These are phyloP conservation scores for Mastomys coucha DNA, from an alignment of 2,113 vertebrate species.

Conservation along the genomic window DNA sequence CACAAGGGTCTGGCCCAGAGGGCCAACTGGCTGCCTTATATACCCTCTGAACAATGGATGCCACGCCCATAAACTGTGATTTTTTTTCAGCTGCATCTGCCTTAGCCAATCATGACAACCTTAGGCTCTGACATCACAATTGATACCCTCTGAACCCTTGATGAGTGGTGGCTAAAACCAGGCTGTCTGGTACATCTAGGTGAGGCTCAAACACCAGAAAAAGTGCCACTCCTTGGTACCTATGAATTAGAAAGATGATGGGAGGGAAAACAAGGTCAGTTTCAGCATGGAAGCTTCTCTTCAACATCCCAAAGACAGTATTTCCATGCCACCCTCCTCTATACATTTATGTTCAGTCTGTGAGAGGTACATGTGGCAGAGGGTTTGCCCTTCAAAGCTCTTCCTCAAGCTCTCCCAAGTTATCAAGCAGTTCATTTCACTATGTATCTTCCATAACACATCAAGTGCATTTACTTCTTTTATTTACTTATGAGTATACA, in stretches of 20 bases:
- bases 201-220: not conserved
- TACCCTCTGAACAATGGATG: not conserved
- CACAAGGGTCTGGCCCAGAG: not conserved
- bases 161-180: not conserved
- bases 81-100: not conserved
- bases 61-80: not conserved
- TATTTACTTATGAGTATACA: no score
- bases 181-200: not conserved
- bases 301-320: not conserved
- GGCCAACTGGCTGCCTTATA: not conserved
- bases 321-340: not conserved
- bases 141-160: not conserved
- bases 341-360: not conserved
- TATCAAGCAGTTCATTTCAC: not conserved
- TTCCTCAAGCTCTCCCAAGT: not conserved
- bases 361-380: not conserved
- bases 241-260: not conserved
- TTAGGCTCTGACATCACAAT: not conserved
- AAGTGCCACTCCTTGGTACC: not conserved
- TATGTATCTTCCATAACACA: not conserved
- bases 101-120: not conserved
- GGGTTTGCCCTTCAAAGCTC: not conserved
- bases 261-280: not conserved
- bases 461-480: not conserved
- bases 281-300: not conserved